Evolutionary conservation across 2,888 invertebrate species (phyloP), one percentile per base, ranked within the genome.

Genomic region (Ypsolopha sequella): DNA sequence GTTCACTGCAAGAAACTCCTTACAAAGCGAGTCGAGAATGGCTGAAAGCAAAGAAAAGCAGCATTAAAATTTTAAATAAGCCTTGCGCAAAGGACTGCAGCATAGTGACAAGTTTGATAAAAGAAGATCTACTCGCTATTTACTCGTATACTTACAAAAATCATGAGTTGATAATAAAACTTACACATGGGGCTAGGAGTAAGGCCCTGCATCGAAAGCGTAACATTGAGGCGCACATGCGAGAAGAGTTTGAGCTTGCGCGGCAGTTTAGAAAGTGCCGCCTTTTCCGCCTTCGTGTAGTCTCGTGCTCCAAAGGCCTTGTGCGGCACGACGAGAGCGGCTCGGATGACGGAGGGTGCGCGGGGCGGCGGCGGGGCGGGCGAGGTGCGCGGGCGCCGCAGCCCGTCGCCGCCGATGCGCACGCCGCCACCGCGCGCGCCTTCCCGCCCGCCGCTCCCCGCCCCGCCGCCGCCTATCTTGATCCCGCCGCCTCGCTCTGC

Each of bases 1-100:
- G 87, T 96, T 96, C 65, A 91, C 92, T 62, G 93, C 92, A 57
- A 96, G 90, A 85, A 96, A 96, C 81, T 95, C 94, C 79, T 95
- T 92, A 88, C 96, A 96, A 60, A 96, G 88, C 54, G 95, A 95
- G 76, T 94, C 92, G 67, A 96, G 88, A 71, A 96, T 96, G 61
- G 94, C 96, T 96, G 91, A 7, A 46, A 51, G 11, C 33, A 44
- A 43, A 47, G 33, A 47, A 9, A 36, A 24, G 13, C 2, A 24
- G 24, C 24, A 24, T 24, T 24, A 24, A 2, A 24, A 3, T 24
- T 24, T 24, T 3, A 24, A 24, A 24, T 24, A 24, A 24, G 24
- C 24, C 24, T 24, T 24, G 24, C 24, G 24, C 24, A 24, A 24
- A 24, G 24, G 24, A 24, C 24, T 24, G 2, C 24, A 24, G n/a